Evolutionary conservation across 2,113 vertebrate genomes (phyloP), one percentile per base, ranked within the genome.

Genomic region (Seriola dumerili): DNA sequence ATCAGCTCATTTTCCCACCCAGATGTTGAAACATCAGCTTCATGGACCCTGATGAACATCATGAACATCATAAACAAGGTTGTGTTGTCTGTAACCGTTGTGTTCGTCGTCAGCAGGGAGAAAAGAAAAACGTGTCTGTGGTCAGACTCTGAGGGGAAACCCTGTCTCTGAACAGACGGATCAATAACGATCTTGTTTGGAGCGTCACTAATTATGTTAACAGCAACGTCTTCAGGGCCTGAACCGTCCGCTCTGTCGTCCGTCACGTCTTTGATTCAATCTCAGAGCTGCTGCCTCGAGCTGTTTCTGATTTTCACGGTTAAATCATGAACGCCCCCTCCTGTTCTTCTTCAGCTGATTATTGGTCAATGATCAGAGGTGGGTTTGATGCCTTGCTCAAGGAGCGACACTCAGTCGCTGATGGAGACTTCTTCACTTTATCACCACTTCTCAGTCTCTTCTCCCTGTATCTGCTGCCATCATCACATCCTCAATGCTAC

Each of bases 151-250:
- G 6, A 8, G 62, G n/a, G 40, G 62, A 48, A 48, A 83, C 62
- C 71, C 58, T 8, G 38, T 32, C 8, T 76, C 57, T 78, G 32
- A 1, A 57, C 54, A 11, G 48, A 63, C 5, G 25, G 66, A 85
- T 88, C 88, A 25, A 87, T 79, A 50, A 46, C 52, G 5, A 81
- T 75, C 66, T 62, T 12, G 17, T 88, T 88, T 44, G 55, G 17
- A 38, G 3, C 10, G 42, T 72, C n/a, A 4, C 62, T 81, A 38
- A 81, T 79, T 46, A 65, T 58, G 75, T 86, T 79, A 66, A 5
- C 12, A 0, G 32, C 13, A 34, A 32, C 14, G 40, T 68, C 48
- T 54, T 32, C 72, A 73, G 66, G 68, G 46, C n/a, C 65, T 48
- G 25, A 58, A 36, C 42, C 14, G 57, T 76, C 1, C 10, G 32